Percentiles rank a stretch among this genome's conserved stretches.
phyloP scores from a whole-genome alignment of 2,797 vertebrate species.

The Orientallactaga sibirica region DNA sequence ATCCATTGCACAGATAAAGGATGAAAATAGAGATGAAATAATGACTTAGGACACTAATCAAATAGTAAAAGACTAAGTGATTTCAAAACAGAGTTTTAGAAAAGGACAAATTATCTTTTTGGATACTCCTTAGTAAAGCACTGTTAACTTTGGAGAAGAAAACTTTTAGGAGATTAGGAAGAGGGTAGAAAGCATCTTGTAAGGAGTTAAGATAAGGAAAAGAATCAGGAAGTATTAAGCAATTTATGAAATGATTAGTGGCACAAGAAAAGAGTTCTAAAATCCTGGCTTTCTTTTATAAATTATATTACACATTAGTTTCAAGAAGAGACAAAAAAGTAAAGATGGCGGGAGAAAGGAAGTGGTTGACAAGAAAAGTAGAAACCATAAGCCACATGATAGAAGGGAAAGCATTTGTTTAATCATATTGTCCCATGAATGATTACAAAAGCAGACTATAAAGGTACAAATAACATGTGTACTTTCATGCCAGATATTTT shows the following conservation, averaged over 20 bases:
- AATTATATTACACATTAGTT: slow-evolving; percentile 32
- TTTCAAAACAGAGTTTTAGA: slow-evolving; percentile 9
- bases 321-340: slow-evolving; percentile 12
- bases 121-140: neutral
- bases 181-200: neutral
- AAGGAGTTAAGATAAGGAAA: neutral
- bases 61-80: neutral
- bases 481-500: slow-evolving; percentile 38
- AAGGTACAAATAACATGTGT: slow-evolving; percentile 14
- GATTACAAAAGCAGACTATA: slow-evolving; percentile 5
- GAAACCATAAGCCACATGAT: slow-evolving; percentile 26
- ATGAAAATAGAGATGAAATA: neutral
- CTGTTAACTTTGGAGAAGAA: neutral
- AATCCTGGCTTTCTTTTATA: slow-evolving; percentile 8
- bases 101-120: neutral
- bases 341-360: neutral
- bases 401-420: slow-evolving; percentile 19
- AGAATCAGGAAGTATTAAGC: slow-evolving; percentile 10
- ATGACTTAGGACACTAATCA: neutral
- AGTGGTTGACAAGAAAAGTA: slow-evolving; percentile 35
- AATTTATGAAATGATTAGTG: slow-evolving; percentile 30
- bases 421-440: neutral
- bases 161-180: neutral
- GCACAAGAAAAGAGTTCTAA: neutral
- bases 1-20: neutral